A percentile compares a stretch with the other conserved stretches of the same genome.
These are phyloP conservation scores for Epinephelus moara DNA, from an alignment of 2,113 vertebrate species.

Conservation along the genomic window DNA sequence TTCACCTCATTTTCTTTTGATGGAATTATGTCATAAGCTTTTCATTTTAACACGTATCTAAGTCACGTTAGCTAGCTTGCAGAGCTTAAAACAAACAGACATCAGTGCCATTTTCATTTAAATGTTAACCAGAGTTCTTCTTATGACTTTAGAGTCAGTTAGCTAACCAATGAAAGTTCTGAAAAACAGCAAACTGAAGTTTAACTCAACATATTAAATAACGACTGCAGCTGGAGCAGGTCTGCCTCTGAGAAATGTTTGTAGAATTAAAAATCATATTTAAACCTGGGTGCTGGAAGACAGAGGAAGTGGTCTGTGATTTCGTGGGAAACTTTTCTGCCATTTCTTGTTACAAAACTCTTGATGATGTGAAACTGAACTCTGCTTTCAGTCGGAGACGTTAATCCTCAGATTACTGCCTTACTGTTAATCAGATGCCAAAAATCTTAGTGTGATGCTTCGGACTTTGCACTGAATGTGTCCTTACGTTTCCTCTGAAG, in stretches of 20 bases:
- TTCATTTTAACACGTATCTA: no score
- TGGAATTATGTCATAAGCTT: no score
- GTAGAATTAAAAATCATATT: background rate
- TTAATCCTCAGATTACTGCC: conserved; percentile 48
- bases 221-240: background rate
- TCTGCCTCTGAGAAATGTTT: conserved; percentile 12
- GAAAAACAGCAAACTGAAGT: background rate
- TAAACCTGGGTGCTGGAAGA: background rate
- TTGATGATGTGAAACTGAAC: background rate
- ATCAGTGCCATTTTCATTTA: background rate
- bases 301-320: background rate
- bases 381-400: background rate
- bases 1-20: background rate
- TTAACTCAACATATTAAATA: background rate
- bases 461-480: conserved; percentile 23
- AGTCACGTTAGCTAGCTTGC: background rate
- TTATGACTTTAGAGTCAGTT: background rate
- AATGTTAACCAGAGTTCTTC: background rate
- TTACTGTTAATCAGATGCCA: conserved; percentile 51
- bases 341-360: background rate
- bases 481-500: conserved; percentile 13
- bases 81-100: background rate
- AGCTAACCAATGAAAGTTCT: background rate
- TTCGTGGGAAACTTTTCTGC: background rate
- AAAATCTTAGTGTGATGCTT: conserved; percentile 30